Conservation (phyloP, 2,888 invertebrate genomes). For the Pterostichus niger region DNA sequence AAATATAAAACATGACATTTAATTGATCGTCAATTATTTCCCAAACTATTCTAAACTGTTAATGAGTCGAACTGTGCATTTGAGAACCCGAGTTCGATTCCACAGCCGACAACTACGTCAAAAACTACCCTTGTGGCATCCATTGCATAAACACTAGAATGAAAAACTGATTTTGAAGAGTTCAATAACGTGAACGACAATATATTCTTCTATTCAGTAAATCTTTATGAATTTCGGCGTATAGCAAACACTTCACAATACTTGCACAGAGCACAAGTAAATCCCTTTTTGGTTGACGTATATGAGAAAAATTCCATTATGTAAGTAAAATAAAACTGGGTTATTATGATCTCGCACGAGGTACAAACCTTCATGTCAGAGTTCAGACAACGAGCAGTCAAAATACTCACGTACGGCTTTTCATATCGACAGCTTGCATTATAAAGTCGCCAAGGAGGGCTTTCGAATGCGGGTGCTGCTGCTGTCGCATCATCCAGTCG, state of each 20-base stretch:
- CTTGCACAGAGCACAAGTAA: background rate
- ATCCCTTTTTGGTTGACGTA: conserved; percentile 5
- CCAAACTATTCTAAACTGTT: no score
- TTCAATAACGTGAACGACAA: no score
- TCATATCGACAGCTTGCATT: conserved; percentile 45
- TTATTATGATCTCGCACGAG: conserved; percentile 38
- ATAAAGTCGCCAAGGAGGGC: conserved; percentile 21
- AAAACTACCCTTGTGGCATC: no score
- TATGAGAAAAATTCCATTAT: conserved; percentile 26
- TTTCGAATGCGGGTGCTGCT: background rate
- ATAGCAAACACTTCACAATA: background rate
- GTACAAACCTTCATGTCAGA: background rate
- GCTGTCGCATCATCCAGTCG: conserved; percentile 6
- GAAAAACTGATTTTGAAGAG: no score
- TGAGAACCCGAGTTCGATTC: no score
- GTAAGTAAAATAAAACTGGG: conserved; percentile 10
- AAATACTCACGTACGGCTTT: conserved; percentile 34
- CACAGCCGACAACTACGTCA: no score
- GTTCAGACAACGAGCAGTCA: conserved; percentile 13
- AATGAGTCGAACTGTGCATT: no score
- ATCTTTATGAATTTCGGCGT: background rate
- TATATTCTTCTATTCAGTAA: no score
- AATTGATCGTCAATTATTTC: no score
- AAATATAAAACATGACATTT: no score
- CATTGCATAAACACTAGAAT: no score